Evolutionary conservation across 2,888 invertebrate species (phyloP).

Genomic region (Helicoverpa assulta): DNA sequence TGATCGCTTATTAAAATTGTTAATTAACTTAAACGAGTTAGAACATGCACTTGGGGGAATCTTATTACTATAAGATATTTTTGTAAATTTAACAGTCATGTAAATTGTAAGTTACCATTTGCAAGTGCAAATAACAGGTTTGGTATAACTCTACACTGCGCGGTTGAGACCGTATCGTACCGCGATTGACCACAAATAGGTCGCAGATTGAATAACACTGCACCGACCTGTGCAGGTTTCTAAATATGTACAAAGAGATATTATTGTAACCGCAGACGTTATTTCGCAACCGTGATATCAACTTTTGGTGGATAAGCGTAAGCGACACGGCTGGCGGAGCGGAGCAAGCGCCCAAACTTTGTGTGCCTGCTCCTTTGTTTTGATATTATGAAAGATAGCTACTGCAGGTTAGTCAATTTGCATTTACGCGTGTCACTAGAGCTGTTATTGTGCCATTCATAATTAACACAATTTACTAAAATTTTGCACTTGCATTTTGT

Average conservation of each 20-base stretch:
- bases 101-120: slow-evolving; percentile 41
- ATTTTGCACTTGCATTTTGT: not conserved
- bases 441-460: no score
- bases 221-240: slow-evolving; percentile 83
- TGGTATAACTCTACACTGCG: slow-evolving; percentile 49
- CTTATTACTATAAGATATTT: slow-evolving; percentile 47
- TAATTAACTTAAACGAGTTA: slow-evolving; percentile 75
- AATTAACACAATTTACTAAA: not conserved
- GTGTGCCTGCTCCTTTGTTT: slow-evolving; percentile 33
- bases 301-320: slow-evolving; percentile 57
- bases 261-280: slow-evolving; percentile 83
- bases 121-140: slow-evolving; percentile 66
- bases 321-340: slow-evolving; percentile 59
- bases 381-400: slow-evolving; percentile 46
- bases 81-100: slow-evolving; percentile 43
- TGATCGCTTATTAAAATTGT: slow-evolving; percentile 79
- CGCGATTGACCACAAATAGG: slow-evolving; percentile 87
- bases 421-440: not conserved
- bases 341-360: slow-evolving; percentile 60
- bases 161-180: slow-evolving; percentile 71
- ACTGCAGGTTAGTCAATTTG: slow-evolving; percentile 42
- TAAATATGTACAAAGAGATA: slow-evolving; percentile 86
- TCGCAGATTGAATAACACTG: slow-evolving; percentile 87
- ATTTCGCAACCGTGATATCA: slow-evolving; percentile 78
- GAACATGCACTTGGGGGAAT: slow-evolving; percentile 56